Conservation (phyloP, 2,797 vertebrate genomes). For the Poeciliopsis presidionis region DNA sequence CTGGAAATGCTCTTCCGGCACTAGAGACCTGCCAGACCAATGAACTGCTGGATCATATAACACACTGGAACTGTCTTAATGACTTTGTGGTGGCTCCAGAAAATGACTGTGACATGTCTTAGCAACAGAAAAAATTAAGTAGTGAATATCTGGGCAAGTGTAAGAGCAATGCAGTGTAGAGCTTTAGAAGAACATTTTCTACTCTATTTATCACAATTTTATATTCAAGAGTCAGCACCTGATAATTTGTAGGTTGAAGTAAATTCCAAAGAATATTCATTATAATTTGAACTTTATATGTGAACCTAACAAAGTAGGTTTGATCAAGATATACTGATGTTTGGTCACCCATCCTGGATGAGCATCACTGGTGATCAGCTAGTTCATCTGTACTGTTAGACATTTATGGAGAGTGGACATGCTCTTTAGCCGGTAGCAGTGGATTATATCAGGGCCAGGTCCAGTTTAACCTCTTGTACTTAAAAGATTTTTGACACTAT, state of each 20-base stretch:
- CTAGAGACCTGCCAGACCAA: conserved; percentile 47
- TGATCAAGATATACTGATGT: neutral
- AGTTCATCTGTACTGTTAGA: neutral
- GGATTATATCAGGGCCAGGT: neutral
- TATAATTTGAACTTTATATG: neutral
- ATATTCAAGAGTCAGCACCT: neutral
- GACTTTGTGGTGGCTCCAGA: conserved; percentile 44
- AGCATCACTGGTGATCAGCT: neutral
- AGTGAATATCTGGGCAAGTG: neutral
- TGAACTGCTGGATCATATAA: conserved; percentile 67
- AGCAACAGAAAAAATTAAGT: conserved; percentile 8
- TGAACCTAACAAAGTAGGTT: neutral
- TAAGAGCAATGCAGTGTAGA: neutral
- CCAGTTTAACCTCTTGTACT: neutral
- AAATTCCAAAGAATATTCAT: neutral
- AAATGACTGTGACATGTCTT: conserved; percentile 39
- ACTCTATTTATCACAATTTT: neutral
- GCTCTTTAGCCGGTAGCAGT: neutral
- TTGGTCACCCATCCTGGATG: neutral
- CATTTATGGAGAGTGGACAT: neutral
- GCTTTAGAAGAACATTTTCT: neutral
- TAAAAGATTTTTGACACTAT: neutral
- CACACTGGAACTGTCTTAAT: conserved; percentile 54
- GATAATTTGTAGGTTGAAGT: neutral
- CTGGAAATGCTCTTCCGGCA: conserved; percentile 63